phyloP scores from a whole-genome alignment of 2,113 vertebrate genomes.

The Tragelaphus strepsiceros region DNA sequence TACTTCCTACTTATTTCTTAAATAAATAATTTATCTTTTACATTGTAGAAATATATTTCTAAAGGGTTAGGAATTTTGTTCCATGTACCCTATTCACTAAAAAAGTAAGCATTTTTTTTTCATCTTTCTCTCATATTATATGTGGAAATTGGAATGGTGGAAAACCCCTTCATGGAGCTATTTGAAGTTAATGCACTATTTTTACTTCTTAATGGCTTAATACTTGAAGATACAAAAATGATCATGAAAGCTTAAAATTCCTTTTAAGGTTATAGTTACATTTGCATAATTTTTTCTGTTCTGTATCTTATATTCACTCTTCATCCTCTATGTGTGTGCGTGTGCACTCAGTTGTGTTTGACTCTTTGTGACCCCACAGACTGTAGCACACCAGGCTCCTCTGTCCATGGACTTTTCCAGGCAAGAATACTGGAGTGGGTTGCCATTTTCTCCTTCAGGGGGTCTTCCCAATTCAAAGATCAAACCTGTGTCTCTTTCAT shows the following conservation, averaged over 20 bases:
- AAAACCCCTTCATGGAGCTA: not conserved
- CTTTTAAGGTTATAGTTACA: not conserved
- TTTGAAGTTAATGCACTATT: not conserved
- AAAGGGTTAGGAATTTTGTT: not conserved
- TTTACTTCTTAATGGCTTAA: constrained; percentile 27
- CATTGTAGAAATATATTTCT: not conserved
- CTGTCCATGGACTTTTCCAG: not conserved
- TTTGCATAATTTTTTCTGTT: not conserved
- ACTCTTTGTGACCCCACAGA: not conserved
- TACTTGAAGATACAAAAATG: constrained; percentile 2
- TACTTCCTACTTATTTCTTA: not conserved
- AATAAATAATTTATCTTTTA: constrained; percentile 22
- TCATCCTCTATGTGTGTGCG: not conserved
- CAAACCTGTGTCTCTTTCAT: not conserved
- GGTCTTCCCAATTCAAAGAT: not conserved
- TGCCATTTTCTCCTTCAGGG: not conserved
- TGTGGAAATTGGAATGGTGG: not conserved
- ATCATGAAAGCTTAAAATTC: not conserved
- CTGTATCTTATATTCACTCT: not conserved
- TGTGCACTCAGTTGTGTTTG: not conserved
- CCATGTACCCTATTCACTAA: not conserved
- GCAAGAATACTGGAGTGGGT: not conserved
- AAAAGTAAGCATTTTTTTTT: not conserved
- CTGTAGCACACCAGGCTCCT: not conserved
- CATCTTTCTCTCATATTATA: not conserved